These are phyloP conservation scores for Protaetia brevitarsis DNA, from an alignment of 1,140 invertebrate genomes.

Conservation along the genomic window DNA sequence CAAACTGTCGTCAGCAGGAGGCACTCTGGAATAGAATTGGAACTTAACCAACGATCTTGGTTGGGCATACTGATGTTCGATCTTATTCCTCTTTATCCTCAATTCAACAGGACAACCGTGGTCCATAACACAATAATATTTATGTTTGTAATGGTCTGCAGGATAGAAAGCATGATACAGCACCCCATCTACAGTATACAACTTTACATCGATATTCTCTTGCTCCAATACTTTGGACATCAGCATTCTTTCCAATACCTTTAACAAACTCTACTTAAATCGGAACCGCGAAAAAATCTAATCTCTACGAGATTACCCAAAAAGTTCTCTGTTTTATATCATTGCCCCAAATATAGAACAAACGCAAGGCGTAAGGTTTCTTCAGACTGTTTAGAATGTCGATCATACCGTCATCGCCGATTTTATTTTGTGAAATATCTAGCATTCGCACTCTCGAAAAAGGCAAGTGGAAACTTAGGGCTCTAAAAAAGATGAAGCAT, in stretches of 20 bases:
- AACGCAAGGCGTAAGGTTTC: conserved; percentile 51
- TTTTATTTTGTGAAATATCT: conserved; percentile 55
- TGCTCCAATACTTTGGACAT: conserved; percentile 51
- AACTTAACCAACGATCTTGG: conserved; percentile 33
- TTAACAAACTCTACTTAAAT: no score
- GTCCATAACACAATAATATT: conserved; percentile 38
- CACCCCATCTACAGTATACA: conserved; percentile 53
- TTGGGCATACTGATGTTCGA: conserved; percentile 30
- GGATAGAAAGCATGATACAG: conserved; percentile 54
- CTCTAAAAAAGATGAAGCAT: conserved; percentile 40
- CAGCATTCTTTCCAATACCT: conserved; percentile 54
- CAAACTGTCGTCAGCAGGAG: conserved; percentile 28
- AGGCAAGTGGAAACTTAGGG: conserved; percentile 52
- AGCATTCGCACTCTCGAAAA: conserved; percentile 54
- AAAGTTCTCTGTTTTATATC: conserved; percentile 34
- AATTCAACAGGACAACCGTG: conserved; percentile 38
- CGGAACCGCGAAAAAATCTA: not conserved
- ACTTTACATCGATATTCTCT: conserved; percentile 54
- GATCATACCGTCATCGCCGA: conserved; percentile 51
- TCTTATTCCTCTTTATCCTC: conserved; percentile 38
- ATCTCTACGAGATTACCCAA: conserved; percentile 4
- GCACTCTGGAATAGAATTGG: conserved; percentile 36
- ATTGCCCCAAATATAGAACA: conserved; percentile 58
- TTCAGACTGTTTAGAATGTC: conserved; percentile 56
- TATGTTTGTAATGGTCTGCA: conserved; percentile 39